Percentiles rank a stretch among this genome's conserved stretches.
Conservation (phyloP, 2,797 vertebrate genomes). For the Carapus acus region DNA sequence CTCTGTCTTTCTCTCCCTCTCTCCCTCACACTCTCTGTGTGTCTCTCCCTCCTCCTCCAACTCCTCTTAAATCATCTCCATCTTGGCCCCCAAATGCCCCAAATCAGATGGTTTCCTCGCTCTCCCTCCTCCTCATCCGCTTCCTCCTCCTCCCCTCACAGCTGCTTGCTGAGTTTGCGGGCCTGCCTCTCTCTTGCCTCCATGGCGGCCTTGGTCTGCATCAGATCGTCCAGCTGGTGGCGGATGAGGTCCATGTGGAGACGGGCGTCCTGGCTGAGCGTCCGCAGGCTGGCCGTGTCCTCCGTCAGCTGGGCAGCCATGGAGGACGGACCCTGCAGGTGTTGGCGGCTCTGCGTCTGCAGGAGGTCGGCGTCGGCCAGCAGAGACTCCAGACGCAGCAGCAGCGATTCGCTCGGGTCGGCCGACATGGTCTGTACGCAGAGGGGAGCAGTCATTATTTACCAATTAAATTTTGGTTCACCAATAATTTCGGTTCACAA, state of each 20-base stretch:
- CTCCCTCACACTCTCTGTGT: too few species aligned
- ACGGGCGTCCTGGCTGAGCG: conserved; percentile 62
- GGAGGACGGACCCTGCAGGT: conserved; percentile 60
- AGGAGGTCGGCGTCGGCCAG: conserved; percentile 62
- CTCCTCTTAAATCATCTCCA: too few species aligned
- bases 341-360: conserved; percentile 65
- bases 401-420: conserved; percentile 64
- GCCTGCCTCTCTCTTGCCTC: conserved; percentile 73
- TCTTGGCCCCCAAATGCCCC: too few species aligned
- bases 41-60: too few species aligned
- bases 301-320: conserved; percentile 57
- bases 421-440: conserved; percentile 60
- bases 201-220: conserved; percentile 70
- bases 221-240: conserved; percentile 64
- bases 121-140: background rate
- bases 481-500: background rate
- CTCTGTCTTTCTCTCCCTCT: too few species aligned
- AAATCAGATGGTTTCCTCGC: background rate
- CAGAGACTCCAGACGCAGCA: conserved; percentile 70
- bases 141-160: conserved; percentile 48
- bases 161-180: conserved; percentile 74
- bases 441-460: conserved; percentile 11
- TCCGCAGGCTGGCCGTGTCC: conserved; percentile 60
- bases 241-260: conserved; percentile 69
- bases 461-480: background rate